phyloP scores from a whole-genome alignment of 2,888 invertebrate species.

The Polia nebulosa region DNA sequence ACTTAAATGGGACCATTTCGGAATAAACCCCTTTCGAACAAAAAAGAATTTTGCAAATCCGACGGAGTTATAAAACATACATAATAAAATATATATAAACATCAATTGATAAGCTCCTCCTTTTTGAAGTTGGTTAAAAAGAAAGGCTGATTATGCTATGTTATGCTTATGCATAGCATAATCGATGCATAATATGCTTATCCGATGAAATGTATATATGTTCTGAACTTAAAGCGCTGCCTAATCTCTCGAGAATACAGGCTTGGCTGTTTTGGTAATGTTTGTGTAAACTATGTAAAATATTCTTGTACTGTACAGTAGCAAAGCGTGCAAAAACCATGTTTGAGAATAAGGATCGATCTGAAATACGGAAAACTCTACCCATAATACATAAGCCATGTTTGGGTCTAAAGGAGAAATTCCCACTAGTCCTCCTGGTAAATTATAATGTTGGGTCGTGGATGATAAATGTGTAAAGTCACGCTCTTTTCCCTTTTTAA shows the following conservation, averaged over 20 bases:
- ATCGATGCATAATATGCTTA: too few species aligned
- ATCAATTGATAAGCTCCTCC: too few species aligned
- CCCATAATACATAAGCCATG: constrained; percentile 43
- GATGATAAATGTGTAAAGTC: constrained; percentile 52
- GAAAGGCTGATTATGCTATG: too few species aligned
- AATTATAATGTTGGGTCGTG: constrained; percentile 29
- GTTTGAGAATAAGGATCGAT: constrained; percentile 14
- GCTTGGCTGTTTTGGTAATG: not conserved
- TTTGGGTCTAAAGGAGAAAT: constrained; percentile 30
- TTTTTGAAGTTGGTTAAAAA: too few species aligned
- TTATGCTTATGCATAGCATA: too few species aligned
- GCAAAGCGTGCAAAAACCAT: constrained; percentile 11
- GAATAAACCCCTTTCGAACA: too few species aligned
- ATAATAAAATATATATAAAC: too few species aligned
- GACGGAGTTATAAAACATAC: too few species aligned
- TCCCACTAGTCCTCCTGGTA: constrained; percentile 27
- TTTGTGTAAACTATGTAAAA: constrained; percentile 8
- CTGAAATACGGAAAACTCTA: constrained; percentile 21
- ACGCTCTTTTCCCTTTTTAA: constrained; percentile 37
- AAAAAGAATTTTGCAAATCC: too few species aligned
- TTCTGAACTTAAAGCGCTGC: not conserved
- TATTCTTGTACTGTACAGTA: not conserved
- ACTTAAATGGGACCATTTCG: too few species aligned
- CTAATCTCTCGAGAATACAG: not conserved
- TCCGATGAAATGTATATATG: not conserved